These are phyloP conservation scores for Copsychus sechellarum DNA, from an alignment of 2,113 vertebrate species.

Conservation along the genomic window DNA sequence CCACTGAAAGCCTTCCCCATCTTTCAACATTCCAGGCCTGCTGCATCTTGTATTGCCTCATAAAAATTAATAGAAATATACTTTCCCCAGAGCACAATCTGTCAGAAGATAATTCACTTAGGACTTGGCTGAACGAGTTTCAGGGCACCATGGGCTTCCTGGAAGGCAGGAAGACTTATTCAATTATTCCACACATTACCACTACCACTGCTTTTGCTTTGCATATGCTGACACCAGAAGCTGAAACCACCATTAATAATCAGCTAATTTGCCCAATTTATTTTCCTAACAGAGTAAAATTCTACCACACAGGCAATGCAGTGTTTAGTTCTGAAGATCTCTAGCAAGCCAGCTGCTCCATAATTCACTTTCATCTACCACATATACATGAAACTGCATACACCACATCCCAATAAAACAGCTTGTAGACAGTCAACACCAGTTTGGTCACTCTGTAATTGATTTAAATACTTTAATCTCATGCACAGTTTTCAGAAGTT, in stretches of 20 bases:
- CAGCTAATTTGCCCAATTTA: background rate
- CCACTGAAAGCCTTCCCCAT: background rate
- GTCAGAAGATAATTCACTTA: background rate
- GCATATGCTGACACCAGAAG: background rate
- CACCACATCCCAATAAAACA: background rate
- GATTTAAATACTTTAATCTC: background rate
- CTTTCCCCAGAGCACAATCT: background rate
- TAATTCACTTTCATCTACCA: background rate
- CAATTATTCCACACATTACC: background rate
- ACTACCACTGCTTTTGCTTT: background rate
- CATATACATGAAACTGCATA: background rate
- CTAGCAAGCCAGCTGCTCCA: background rate
- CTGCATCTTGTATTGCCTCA: background rate
- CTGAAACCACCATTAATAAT: background rate
- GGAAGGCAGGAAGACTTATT: constrained; percentile 2
- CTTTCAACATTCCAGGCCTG: background rate
- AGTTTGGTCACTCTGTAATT: background rate
- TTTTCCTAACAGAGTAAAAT: constrained; percentile 7
- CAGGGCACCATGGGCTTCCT: background rate
- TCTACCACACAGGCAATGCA: background rate
- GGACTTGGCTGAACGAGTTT: background rate
- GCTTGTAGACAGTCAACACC: background rate
- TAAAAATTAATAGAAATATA: background rate
- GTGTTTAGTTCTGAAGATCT: background rate
- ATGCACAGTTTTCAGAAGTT: background rate